Percentiles rank a stretch among this genome's conserved stretches.
phyloP scores from a whole-genome alignment of 2,797 vertebrate species.

The Phalloptychus januarius region DNA sequence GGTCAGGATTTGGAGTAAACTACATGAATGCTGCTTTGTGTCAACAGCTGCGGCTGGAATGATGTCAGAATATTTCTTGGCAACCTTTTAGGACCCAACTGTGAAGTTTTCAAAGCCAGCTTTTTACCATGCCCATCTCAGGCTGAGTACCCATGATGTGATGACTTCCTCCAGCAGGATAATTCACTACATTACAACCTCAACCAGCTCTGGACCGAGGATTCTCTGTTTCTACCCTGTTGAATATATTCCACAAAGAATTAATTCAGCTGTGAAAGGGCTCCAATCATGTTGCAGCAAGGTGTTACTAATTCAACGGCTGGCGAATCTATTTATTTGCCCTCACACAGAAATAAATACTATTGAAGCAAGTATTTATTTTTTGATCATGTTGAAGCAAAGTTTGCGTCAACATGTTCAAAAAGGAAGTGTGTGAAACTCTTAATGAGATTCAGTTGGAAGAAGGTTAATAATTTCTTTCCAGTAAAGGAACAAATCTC shows the following conservation, averaged over 20 bases:
- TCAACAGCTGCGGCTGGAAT: background rate
- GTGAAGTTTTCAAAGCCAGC: background rate
- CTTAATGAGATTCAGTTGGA: background rate
- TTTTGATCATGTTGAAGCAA: too few species aligned
- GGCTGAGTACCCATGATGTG: background rate
- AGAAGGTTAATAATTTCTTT: background rate
- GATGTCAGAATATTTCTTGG: background rate
- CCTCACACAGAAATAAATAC: too few species aligned
- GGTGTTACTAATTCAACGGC: background rate
- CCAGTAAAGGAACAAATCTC: background rate
- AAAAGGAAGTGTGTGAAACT: too few species aligned
- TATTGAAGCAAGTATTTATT: too few species aligned
- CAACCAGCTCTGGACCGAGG: background rate
- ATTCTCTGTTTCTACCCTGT: background rate
- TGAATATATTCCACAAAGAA: background rate
- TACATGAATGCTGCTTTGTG: background rate
- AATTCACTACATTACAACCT: background rate
- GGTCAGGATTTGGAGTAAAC: background rate
- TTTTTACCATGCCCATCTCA: background rate
- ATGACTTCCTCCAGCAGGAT: too few species aligned
- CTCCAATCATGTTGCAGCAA: background rate
- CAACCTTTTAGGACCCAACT: background rate
- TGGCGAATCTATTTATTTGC: background rate
- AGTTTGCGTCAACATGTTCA: too few species aligned
- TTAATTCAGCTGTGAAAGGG: background rate